Evolutionary conservation across 2,888 invertebrate species (phyloP), one percentile per base, ranked within the genome.

Genomic region (Carcina quercana): DNA sequence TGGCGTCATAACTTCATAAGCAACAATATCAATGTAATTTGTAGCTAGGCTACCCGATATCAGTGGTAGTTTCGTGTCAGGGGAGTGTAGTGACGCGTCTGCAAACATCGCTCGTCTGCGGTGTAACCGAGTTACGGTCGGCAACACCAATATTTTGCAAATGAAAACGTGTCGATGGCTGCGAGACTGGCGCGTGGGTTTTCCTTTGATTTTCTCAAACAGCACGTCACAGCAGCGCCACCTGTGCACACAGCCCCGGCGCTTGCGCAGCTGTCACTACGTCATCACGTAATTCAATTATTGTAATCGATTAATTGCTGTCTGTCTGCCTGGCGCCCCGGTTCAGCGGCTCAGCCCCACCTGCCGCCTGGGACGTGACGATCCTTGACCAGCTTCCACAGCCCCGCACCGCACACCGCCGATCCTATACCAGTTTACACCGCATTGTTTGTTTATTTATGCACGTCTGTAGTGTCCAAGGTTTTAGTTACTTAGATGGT

Each of bases 191-290:
- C 59, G 61, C 60, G 65, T 59, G 72, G 67, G 61, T 65, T 65
- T 65, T 72, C 62, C 71, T 74, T 70, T 75, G 76, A 75, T 78
- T 78, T 78, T 59, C 61, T 58, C 59, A 59, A 59, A 67, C 59
- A 67, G 55, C 54, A 50, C 63, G 64, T 63, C 65, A 64, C 57
- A 25, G 26, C 20, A 10, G 39, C 43, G 47, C 43, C 78, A 78
- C 68, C 72, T 79, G 79, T 63, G 66, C 61, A 76, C 51, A 76
- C 67, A 64, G 50, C 37, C 44, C 35, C 45, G 59, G 43, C 65
- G 74, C 69, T 68, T 68, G 71, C 71, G 69, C 76, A 76, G 73
- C 74, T 78, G 79, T 59, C 65, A 47, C 63, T 65, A 67, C 75
- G 78, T 75, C 76, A 74, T 59, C 59, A 47, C 53, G 58, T 70